phyloP scores from a whole-genome alignment of 2,113 vertebrate genomes.

The Leuciscus idus region DNA sequence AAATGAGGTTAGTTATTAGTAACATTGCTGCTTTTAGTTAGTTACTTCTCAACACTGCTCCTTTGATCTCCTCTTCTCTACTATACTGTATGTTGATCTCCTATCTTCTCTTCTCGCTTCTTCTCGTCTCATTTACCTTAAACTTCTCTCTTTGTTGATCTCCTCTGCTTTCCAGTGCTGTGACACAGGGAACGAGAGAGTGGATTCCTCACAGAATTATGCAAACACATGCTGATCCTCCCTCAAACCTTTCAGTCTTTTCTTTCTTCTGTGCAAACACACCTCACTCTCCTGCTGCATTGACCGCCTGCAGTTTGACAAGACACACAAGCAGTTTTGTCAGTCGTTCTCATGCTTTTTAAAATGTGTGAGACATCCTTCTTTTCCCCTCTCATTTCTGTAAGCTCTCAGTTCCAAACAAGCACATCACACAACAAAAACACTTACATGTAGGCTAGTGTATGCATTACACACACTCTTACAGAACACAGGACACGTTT shows the following conservation, averaged over 20 bases:
- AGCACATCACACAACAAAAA: background rate
- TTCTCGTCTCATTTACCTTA: background rate
- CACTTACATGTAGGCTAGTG: background rate
- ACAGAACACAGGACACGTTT: background rate
- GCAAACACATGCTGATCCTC: constrained; percentile 50
- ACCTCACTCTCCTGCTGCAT: constrained; percentile 27
- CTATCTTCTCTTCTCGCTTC: background rate
- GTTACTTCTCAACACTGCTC: background rate
- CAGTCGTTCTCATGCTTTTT: background rate
- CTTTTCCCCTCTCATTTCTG: background rate
- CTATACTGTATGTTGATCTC: background rate
- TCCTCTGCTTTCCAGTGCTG: background rate
- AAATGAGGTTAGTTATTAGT: no score
- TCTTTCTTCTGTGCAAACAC: constrained; percentile 42
- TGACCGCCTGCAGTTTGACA: constrained; percentile 30
- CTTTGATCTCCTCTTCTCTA: background rate
- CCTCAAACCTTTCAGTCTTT: constrained; percentile 46
- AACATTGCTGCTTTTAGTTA: background rate
- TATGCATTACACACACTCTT: background rate
- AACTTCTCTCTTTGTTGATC: constrained; percentile 1
- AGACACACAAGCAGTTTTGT: constrained; percentile 17
- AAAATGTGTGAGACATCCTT: constrained; percentile 24
- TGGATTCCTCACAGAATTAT: constrained; percentile 36
- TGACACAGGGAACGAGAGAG: constrained; percentile 2
- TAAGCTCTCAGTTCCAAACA: background rate